Evolutionary conservation across 2,888 invertebrate species (phyloP), one percentile per base, ranked within the genome.

Genomic region (Drosophila vallismaia): DNA sequence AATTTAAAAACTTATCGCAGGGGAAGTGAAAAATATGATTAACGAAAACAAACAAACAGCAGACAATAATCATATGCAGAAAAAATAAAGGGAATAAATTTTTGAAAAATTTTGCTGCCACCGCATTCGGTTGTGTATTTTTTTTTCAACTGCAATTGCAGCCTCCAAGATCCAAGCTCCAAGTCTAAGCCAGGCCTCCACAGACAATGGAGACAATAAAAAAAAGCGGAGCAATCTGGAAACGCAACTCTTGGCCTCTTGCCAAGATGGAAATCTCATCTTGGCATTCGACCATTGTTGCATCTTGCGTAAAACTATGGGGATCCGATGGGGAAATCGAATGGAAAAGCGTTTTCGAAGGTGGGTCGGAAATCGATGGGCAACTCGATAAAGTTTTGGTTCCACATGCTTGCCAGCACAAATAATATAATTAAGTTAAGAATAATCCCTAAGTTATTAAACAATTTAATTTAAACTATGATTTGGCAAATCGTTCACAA

Each of bases 251-350:
- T 57, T 48, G 48, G 57, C 26, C 19, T 58, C 8, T 62, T 6
- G 19, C n/a, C n/a, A 33, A 19, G 44, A 60, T 52, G 52, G 38
- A 62, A 46, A 62, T 63, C 51, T 60, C 45, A 62, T 62, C 51
- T 62, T 46, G 52, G 62, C 53, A 62, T 33, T 57, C 51, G 31
- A 10, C 31, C 26, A 57, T 64, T 53, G 64, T 64, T 64, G 31
- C 24, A 12, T 46, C 29, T 36, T 19, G 53, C 63, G 63, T 63
- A 63, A 63, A 63, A 26, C 45, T 38, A 45, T 63, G 50, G 59
- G n/a, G 28, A 36, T 7, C 33, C 12, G 36, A 24, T 59, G 28
- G 24, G 3, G 19, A 19, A 19, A 19, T 19, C 19, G 19, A 19
- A 19, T 19, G 2, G 19, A 19, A 19, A 19, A 19, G 19, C 19